Evolutionary conservation across 2,888 invertebrate species (phyloP), one percentile per base, ranked within the genome.

Genomic region (Microdon myrmicae): DNA sequence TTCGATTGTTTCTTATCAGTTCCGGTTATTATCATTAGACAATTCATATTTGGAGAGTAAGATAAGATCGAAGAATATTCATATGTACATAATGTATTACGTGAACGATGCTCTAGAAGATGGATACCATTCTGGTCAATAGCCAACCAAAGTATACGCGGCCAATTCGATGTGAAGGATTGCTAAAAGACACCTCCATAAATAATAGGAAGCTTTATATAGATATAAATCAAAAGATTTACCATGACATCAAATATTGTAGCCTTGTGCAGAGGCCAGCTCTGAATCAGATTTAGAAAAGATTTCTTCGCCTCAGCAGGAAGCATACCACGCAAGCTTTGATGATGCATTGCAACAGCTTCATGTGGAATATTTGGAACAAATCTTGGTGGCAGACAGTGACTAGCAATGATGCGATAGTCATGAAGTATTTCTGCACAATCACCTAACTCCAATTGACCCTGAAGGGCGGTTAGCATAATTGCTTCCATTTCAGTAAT

Each of bases 91-190:
- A 96, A 85, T 23, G 94, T 89, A 73, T 90, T 91, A 71, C 95
- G 87, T 8, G 94, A 89, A 48, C 92, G 88, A 74, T 92, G 91
- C 71, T 96, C 93, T 71, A 96, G 82, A 64, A 96, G 82, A 77
- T 96, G 94, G 59, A 96, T 86, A 12, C 96, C 96, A 71, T 87
- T 87, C 78, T 95, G 94, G 81, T 96, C 94, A 41, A 96, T 92
- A 14, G 94, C 95, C 70, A 96, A 82, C 94, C 96, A 94, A 32
- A 96, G 82, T 29, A 90, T 87, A 73, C 95, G 86, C 17, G 96
- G 96, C 92, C 96, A 94, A 80, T 94, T 94, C 16, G 95, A 94
- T 8, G 96, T 95, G 78, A 95, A 96, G 7, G 94, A 92, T 89
- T 96, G 96, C 92, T 92, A 79, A 23, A 80, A 79, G 49, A 37